Evolutionary conservation across 2,113 vertebrate genomes (phyloP).

Genomic region (Spermophilus dauricus): DNA sequence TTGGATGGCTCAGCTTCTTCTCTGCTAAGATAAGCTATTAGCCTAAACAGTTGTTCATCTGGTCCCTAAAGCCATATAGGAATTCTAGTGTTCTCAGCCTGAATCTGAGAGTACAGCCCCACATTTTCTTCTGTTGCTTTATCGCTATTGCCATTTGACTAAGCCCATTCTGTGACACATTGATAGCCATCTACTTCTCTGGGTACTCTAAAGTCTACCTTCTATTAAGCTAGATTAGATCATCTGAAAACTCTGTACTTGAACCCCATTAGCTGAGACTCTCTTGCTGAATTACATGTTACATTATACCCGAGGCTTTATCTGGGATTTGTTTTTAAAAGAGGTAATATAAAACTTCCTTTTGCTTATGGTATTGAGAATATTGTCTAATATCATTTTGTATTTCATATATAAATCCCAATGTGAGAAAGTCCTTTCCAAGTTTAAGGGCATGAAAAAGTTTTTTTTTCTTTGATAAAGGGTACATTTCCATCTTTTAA

Average conservation of each 20-base stretch:
- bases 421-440: constrained; percentile 40
- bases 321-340: constrained; percentile 33
- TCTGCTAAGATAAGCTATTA: neutral
- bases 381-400: neutral
- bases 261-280: neutral
- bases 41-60: constrained; percentile 10
- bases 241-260: constrained; percentile 29
- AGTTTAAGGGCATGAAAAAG: neutral
- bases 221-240: neutral
- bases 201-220: neutral
- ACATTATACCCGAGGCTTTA: constrained; percentile 8
- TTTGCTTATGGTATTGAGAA: constrained; percentile 43
- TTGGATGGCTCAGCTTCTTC: neutral
- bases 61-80: neutral
- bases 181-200: neutral
- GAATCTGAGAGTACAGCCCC: neutral
- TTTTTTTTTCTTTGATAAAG: constrained; percentile 59
- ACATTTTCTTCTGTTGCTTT: constrained; percentile 44
- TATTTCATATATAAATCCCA: neutral
- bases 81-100: neutral
- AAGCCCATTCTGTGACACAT: neutral
- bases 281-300: constrained; percentile 33
- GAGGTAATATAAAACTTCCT: constrained; percentile 1
- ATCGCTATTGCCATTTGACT: neutral
- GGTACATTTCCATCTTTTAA: neutral